Percentiles rank a stretch among this genome's conserved stretches.
Conservation (phyloP, 2,113 vertebrate species). For the Montifringilla adamsi region DNA sequence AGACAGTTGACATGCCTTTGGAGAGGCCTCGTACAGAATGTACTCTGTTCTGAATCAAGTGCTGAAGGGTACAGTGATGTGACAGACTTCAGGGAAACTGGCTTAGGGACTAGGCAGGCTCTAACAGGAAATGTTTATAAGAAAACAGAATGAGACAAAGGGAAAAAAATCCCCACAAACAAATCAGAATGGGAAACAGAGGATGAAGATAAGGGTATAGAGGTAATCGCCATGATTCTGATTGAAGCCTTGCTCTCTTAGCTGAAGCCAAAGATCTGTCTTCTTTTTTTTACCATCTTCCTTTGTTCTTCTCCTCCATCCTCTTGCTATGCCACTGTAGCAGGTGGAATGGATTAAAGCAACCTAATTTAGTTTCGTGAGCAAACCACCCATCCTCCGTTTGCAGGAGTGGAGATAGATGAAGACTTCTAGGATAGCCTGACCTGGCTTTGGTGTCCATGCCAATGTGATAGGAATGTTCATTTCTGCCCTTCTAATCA, state of each 20-base stretch:
- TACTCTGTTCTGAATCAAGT: background rate
- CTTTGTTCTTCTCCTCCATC: background rate
- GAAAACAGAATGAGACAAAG: background rate
- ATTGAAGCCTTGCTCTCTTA: background rate
- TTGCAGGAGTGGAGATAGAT: background rate
- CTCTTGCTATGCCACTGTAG: background rate
- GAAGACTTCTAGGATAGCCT: fast-evolving
- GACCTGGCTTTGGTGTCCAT: background rate
- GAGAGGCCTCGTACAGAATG: background rate
- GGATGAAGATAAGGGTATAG: background rate
- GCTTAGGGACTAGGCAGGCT: background rate
- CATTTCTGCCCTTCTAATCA: background rate
- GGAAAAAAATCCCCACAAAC: background rate
- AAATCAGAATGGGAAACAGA: background rate
- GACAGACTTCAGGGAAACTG: background rate
- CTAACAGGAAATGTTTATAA: background rate
- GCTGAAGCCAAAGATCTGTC: background rate
- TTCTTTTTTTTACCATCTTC: background rate
- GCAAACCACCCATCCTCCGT: background rate
- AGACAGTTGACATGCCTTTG: background rate
- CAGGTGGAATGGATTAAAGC: background rate
- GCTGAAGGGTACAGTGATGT: background rate
- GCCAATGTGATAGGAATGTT: fast-evolving
- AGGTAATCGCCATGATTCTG: background rate
- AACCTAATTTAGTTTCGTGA: background rate